phyloP scores from a whole-genome alignment of 2,113 vertebrate genomes.

The Psammodynastes pulverulentus region DNA sequence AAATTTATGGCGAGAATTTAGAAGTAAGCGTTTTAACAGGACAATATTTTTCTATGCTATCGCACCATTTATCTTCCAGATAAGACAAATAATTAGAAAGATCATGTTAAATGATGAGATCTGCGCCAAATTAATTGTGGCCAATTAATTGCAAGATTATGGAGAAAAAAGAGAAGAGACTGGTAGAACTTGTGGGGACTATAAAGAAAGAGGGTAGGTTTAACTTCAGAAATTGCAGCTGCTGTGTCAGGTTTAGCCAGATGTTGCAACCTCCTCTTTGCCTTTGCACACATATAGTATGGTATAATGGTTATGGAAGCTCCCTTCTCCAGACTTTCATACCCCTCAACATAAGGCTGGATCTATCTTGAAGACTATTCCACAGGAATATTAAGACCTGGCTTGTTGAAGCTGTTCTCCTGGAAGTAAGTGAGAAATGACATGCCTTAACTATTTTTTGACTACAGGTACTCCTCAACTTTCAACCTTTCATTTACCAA shows the following conservation, averaged over 20 bases:
- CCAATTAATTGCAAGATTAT: neutral
- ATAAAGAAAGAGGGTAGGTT: neutral
- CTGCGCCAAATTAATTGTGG: conserved; percentile 15
- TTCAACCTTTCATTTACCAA: neutral
- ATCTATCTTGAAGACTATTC: neutral
- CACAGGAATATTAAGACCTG: neutral
- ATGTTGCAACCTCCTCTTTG: neutral
- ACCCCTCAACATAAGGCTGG: neutral
- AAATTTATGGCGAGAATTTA: conserved; percentile 26
- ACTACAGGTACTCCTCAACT: neutral
- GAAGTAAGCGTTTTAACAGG: neutral
- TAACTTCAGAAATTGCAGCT: neutral
- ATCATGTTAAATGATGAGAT: neutral
- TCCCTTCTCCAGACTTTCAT: neutral
- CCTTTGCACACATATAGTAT: neutral
- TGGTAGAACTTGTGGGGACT: neutral
- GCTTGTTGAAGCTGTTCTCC: neutral
- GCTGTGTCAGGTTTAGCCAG: neutral
- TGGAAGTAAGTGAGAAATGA: neutral
- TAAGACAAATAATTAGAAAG: conserved; percentile 31
- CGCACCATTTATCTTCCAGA: conserved; percentile 9
- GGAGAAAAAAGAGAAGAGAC: neutral
- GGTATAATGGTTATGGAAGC: neutral
- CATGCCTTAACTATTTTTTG: neutral
- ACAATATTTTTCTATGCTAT: conserved; percentile 11